Evolutionary conservation across 2,113 vertebrate species (phyloP).

Genomic region (Setophaga kirtlandii): DNA sequence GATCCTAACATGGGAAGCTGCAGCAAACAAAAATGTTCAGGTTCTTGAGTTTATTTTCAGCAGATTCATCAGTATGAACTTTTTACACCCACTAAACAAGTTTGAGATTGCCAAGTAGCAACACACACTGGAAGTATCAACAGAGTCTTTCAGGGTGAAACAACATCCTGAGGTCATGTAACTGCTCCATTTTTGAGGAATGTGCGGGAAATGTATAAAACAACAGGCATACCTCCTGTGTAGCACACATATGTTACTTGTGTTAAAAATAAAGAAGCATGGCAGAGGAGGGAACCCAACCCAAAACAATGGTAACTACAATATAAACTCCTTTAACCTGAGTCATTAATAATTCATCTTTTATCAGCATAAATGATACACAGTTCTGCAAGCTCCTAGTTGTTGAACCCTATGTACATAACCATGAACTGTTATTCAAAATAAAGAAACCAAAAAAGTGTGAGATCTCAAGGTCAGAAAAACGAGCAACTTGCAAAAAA

Average conservation of each 20-base stretch:
- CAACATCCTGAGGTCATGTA: constrained; percentile 2
- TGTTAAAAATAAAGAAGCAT: not conserved
- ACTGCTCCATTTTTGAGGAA: constrained; percentile 26
- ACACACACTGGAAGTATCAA: not conserved
- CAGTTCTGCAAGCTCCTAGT: not conserved
- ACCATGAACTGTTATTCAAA: not conserved
- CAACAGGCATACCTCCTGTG: not conserved
- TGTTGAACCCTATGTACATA: not conserved
- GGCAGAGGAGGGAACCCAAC: fast-evolving
- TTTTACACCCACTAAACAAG: constrained; percentile 55
- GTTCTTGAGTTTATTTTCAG: not conserved
- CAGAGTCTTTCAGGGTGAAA: not conserved
- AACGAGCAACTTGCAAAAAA: not conserved
- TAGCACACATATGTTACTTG: not conserved
- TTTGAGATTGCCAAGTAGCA: constrained; percentile 13
- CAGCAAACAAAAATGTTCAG: not conserved
- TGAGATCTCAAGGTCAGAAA: not conserved
- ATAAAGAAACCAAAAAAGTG: not conserved
- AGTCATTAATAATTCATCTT: not conserved
- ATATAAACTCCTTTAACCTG: not conserved
- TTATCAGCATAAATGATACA: not conserved
- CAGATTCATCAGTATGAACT: constrained; percentile 3
- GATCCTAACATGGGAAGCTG: not conserved
- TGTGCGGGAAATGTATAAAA: not conserved
- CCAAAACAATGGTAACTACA: not conserved